Percentiles rank a stretch among this genome's conserved stretches.
phyloP scores from a whole-genome alignment of 2,113 vertebrate species.

The Myrmecophaga tridactyla region DNA sequence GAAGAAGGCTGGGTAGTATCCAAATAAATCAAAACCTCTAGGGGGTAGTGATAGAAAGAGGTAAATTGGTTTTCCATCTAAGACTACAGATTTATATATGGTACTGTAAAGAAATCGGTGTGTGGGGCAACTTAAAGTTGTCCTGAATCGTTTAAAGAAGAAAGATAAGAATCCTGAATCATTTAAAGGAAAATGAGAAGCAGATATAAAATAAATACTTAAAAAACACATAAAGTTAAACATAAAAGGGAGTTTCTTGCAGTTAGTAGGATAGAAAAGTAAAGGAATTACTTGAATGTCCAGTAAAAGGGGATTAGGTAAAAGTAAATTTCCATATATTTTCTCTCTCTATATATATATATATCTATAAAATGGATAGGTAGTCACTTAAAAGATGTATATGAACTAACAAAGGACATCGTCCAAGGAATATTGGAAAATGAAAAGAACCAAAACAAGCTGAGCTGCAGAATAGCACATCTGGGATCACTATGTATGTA shows the following conservation, averaged over 20 bases:
- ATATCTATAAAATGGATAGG: background rate
- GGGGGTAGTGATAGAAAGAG: background rate
- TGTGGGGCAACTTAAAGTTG: background rate
- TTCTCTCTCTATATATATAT: too few relatives aligned
- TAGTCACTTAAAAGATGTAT: conserved; percentile 33
- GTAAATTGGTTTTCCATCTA: background rate
- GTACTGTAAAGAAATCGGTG: background rate
- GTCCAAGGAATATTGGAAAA: background rate
- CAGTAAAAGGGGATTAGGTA: background rate
- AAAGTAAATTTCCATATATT: too few relatives aligned
- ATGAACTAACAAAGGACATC: background rate
- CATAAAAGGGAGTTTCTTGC: background rate
- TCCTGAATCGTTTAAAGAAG: background rate
- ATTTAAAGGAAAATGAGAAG: background rate
- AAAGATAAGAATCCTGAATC: background rate
- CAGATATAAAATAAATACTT: background rate
- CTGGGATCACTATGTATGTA: background rate
- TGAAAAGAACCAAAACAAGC: background rate
- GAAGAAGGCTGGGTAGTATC: background rate
- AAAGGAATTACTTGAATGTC: too few relatives aligned
- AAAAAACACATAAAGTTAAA: background rate
- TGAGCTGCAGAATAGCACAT: background rate
- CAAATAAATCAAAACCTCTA: background rate
- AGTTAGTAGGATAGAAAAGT: background rate
- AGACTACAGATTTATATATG: background rate